phyloP scores from a whole-genome alignment of 2,113 vertebrate genomes.

The Epinephelus fuscoguttatus region DNA sequence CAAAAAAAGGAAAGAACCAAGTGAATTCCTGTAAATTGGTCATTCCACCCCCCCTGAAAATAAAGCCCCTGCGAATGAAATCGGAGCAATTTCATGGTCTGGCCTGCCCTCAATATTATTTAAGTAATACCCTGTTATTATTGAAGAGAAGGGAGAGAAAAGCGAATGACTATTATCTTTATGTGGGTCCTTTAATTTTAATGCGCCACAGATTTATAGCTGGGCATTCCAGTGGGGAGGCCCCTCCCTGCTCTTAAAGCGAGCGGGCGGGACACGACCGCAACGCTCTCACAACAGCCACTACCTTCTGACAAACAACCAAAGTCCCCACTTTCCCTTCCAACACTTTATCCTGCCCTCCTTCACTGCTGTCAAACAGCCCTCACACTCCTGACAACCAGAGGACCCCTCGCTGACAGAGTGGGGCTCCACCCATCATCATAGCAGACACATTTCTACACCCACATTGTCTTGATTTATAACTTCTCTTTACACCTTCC shows the following conservation, averaged over 20 bases:
- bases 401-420: not conserved
- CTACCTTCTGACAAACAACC: constrained; percentile 78
- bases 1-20: constrained; percentile 55
- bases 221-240: constrained; percentile 85
- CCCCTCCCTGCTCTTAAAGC: constrained; percentile 86
- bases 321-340: constrained; percentile 48
- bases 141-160: constrained; percentile 84
- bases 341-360: constrained; percentile 50
- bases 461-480: not conserved
- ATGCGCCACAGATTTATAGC: constrained; percentile 89
- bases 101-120: constrained; percentile 87
- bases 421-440: not conserved
- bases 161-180: constrained; percentile 88
- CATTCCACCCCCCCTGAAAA: constrained; percentile 48
- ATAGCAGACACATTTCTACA: constrained; percentile 3
- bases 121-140: constrained; percentile 90
- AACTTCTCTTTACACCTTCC: not conserved
- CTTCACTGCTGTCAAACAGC: constrained; percentile 24
- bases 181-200: constrained; percentile 91
- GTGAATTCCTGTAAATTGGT: constrained; percentile 82
- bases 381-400: constrained; percentile 2
- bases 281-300: constrained; percentile 76
- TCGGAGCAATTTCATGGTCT: constrained; percentile 84
- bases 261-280: constrained; percentile 77
- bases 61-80: constrained; percentile 83